Evolutionary conservation across 2,888 invertebrate species (phyloP), one percentile per base, ranked within the genome.

Genomic region (Gonocerus acuteangulatus): DNA sequence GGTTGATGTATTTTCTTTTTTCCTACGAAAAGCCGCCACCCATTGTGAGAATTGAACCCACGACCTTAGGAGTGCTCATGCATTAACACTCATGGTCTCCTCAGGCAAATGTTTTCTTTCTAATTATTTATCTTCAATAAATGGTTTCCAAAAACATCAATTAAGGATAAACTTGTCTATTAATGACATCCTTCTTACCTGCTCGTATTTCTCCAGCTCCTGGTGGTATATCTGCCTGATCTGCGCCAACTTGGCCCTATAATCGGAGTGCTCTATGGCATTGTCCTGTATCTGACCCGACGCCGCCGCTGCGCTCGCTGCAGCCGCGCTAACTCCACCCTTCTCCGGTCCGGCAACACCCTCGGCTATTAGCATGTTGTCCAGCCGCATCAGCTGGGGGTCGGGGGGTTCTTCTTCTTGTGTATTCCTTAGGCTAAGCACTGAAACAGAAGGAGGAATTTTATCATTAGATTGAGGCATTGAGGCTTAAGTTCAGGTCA

Each of bases 201-300:
- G 96, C 79, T 99, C 96, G 74, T 99, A 99, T 81, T 99, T 99
- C 78, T 96, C 95, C 72, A 99, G 78, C 78, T 99, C 99, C 77
- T 95, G 94, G 77, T 97, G 96, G 78, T 99, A 99, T 71, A 99
- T 97, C 78, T 94, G 93, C 65, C 99, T 83, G 75, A 99, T 99
- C 79, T 99, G 97, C 13, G 95, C 92, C 71, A 99, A 82, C 78
- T 99, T 99, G 71, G 95, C 95, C 71, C 97, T 85, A 80, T 99
- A 99, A 78, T 99, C 99, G 65, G 97, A 95, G 78, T 99, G 97
- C 78, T 99, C 99, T 74, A 95, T 95, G 70, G 95, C 94, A 77
- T 94, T 94, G 77, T 95, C 94, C 75, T 85, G 84, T 66, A 85
- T 85, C 64, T 85, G 82, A 72, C 85, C 85, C 71, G 80, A 80